Evolutionary conservation across 2,888 invertebrate genomes (phyloP), one percentile per base, ranked within the genome.

Genomic region (Zootermopsis nevadensis): DNA sequence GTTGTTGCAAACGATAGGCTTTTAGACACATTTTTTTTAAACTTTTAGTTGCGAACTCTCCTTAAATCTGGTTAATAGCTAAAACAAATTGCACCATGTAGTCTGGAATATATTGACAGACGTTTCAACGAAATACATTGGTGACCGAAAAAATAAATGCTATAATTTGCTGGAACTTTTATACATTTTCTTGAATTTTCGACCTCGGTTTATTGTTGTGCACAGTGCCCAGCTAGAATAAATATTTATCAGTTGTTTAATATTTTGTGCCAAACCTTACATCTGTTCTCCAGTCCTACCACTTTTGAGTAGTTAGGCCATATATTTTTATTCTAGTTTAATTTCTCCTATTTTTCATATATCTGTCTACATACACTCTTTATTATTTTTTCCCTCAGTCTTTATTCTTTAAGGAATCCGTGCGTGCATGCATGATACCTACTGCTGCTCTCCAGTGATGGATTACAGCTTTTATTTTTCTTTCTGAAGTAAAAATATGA

Each of bases 381-480:
- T 38, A 3, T 42, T 74, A 42, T 38, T 74, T 74, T 42, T n/a
- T 42, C n/a, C 27, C 38, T n/a, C 38, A 35, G 27, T 38, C 38
- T 74, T 74, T 35, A 74, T 74, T 74, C 74, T 74, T 74, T 74
- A 74, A 38, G 38, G 35, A 74, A 74, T 74, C 74, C 74, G 24
- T 38, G 74, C 74, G 15, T 74, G 74, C n/a, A 74, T 38, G 33
- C 74, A 42, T 74, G 74, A 74, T 31, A 24, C 7, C 35, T 33
- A 38, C 38, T 4, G n/a, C 22, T n/a, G n/a, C n/a, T 67, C 67
- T 69, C 15, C 38, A 1, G 24, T 74, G 74, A 74, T 74, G 74
- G 74, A 74, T 74, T 74, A 74, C 38, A 3, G 74, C 74, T 74
- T 27, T 38, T 74, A 38, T n/a, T 38, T 38, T 38, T 74, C 74